A percentile compares a stretch with the other conserved stretches of the same genome.
These are phyloP conservation scores for Gnathonemus longibarbis DNA, from an alignment of 2,113 vertebrate genomes.

Conservation along the genomic window DNA sequence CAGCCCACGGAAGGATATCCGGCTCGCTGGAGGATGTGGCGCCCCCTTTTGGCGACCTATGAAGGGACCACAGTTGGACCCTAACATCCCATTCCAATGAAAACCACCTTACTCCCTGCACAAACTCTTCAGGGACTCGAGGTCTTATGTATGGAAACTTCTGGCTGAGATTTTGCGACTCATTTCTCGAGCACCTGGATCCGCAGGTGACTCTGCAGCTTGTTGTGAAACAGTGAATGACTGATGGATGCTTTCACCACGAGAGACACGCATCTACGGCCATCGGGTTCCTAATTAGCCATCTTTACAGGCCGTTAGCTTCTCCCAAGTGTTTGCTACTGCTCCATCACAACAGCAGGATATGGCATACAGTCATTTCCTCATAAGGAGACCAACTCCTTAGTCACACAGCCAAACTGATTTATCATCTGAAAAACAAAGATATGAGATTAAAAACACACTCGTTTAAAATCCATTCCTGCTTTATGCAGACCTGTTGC, in stretches of 20 bases:
- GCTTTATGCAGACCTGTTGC: not conserved
- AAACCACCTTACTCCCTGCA: not conserved
- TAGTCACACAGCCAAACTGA: not conserved
- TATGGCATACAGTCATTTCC: not conserved
- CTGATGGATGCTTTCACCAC: conserved; percentile 9
- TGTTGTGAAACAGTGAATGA: not conserved
- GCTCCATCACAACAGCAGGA: not conserved
- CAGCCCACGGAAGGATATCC: not conserved
- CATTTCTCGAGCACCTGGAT: not conserved
- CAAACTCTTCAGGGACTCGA: not conserved
- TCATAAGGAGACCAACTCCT: not conserved
- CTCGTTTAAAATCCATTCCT: not conserved
- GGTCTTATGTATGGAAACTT: not conserved
- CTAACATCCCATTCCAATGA: not conserved
- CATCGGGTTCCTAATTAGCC: conserved; percentile 14
- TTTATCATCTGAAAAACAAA: not conserved
- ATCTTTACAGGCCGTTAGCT: not conserved
- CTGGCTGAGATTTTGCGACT: not conserved
- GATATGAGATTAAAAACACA: not conserved
- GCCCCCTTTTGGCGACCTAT: not conserved
- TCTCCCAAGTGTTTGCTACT: not conserved
- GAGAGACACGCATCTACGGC: not conserved
- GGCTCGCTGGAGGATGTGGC: not conserved
- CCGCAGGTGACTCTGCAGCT: not conserved
- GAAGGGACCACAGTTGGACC: not conserved